Base-by-base conservation (phyloP, 1,140 invertebrate genomes). In the Atta colombica region DNA sequence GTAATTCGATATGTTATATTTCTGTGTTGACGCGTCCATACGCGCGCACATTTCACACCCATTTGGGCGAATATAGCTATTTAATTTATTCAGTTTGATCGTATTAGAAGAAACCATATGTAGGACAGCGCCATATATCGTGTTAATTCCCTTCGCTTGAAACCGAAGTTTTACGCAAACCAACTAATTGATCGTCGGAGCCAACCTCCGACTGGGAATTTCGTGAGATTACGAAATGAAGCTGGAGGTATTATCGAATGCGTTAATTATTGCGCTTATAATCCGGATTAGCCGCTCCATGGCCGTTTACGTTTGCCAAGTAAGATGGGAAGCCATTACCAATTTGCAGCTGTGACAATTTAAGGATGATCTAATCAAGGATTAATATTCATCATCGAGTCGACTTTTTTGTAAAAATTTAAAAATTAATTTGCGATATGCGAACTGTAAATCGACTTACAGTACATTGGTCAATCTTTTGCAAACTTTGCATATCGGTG, bases 211-310 rank as follows among this genome's bases (percentile, higher is more conserved):
- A 25, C 25, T 58, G 31, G 71, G 18, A 84, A 77, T 85, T 85
- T 77, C 72, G 58, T 45, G 60, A 65, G 72, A 66, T 85, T 85
- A 77, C 71, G 82, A 85, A 75, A 53, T 65, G 72, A 65, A 75
- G 72, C 82, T 53, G 14, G 14, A 55, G 72, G 72, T 74, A 77
- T 85, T 85, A 77, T 65, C 82, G 82, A 85, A 85, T 66, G 60
- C 82, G 72, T 85, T 85, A 85, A 77, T 85, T 85, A 85, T 85
- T 39, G 45, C 80, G 55, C 66, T 61, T 77, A 53, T 85, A 85
- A 77, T 85, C 82, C 82, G 49, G 82, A 66, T 75, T 65, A 68
- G 31, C 58, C 45, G 77, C 35, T 80, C 31, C 49, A 68, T 14
- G 31, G 63, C 21, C 63, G 21, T 80, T 80, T 80, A 68, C 61